Percentiles rank a stretch among this genome's conserved stretches.
phyloP scores from a whole-genome alignment of 2,888 invertebrate genomes.

The Ophioninae sp. region DNA sequence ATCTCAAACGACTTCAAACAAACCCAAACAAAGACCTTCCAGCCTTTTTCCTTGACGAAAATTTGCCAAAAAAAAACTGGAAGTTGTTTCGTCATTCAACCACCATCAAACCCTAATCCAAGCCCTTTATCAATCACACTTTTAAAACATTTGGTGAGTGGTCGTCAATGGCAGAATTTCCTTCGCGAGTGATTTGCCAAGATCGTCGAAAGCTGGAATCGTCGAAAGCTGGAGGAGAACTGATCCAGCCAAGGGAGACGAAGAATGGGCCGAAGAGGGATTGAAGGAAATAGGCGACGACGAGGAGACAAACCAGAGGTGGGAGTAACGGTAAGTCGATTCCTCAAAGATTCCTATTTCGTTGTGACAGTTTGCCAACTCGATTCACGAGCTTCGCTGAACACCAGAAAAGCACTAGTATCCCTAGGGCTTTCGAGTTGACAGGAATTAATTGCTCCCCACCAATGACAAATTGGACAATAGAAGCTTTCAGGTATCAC shows the following conservation, averaged over 20 bases:
- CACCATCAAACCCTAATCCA: no score
- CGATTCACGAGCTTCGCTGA: slow-evolving; percentile 31
- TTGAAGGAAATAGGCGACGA: slow-evolving; percentile 10
- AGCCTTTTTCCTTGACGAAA: no score
- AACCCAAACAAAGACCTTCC: no score
- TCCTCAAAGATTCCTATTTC: slow-evolving; percentile 63
- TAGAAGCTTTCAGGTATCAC: slow-evolving; percentile 22
- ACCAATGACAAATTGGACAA: slow-evolving; percentile 32
- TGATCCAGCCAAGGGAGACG: slow-evolving; percentile 31
- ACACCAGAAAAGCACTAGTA: slow-evolving; percentile 16
- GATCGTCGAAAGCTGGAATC: slow-evolving; percentile 13
- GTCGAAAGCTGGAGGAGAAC: slow-evolving; percentile 4
- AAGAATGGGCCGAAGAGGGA: slow-evolving; percentile 16
- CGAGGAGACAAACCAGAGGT: slow-evolving; percentile 30
- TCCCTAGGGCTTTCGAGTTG: not conserved
- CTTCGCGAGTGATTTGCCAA: slow-evolving; percentile 67
- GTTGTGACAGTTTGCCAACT: slow-evolving; percentile 43
- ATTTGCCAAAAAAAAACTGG: no score
- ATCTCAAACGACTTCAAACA: no score
- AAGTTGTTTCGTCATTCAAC: no score
- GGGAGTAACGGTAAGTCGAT: slow-evolving; percentile 71
- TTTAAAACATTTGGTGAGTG: no score
- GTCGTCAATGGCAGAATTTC: slow-evolving; percentile 37
- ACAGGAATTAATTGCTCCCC: not conserved
- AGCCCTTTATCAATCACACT: no score